Evolutionary conservation across 2,888 invertebrate species (phyloP), one percentile per base, ranked within the genome.

Genomic region (Lycaena phlaeas): DNA sequence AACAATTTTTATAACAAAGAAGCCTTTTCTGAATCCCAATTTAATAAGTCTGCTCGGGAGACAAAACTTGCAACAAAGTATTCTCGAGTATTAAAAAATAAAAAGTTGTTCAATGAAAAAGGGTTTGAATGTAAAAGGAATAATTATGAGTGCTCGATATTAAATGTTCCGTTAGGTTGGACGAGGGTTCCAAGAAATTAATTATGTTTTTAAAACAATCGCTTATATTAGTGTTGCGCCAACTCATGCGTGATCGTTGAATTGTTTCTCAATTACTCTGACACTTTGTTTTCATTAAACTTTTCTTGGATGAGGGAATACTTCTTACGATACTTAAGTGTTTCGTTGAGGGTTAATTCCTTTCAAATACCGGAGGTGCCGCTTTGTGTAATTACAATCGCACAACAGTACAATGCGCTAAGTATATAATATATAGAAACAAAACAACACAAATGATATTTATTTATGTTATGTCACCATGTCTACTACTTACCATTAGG

Each of bases 121-220:
- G 81, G 76, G 77, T 78, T 76, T 64, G 55, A 72, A 71, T 76
- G 61, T 66, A 62, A 74, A 78, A 76, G 73, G 68, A 82, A 79
- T 81, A 81, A 81, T 81, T 79, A 84, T 71, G 78, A 84, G 77
- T 77, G 75, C 77, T 82, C 79, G 64, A 82, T 82, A 84, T 82
- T 84, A 81, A 84, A 84, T 82, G 82, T 82, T 76, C 76, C 81
- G 78, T 76, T 74, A 71, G 65, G 53, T 54, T 62, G 68, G 61
- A 60, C 69, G 71, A 79, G 70, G 81, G 82, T 81, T 73, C 64
- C 67, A 65, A 65, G 63, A 79, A 82, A 81, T 81, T 79, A 79
- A 79, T 82, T 76, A 79, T 76, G 76, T 81, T 84, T 81, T 81
- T 70, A 81, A 84, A 84, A 84, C 84, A 84, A 82, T 82, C 71